Conservation (phyloP, 2,113 vertebrate genomes). For the Ginglymostoma cirratum region DNA sequence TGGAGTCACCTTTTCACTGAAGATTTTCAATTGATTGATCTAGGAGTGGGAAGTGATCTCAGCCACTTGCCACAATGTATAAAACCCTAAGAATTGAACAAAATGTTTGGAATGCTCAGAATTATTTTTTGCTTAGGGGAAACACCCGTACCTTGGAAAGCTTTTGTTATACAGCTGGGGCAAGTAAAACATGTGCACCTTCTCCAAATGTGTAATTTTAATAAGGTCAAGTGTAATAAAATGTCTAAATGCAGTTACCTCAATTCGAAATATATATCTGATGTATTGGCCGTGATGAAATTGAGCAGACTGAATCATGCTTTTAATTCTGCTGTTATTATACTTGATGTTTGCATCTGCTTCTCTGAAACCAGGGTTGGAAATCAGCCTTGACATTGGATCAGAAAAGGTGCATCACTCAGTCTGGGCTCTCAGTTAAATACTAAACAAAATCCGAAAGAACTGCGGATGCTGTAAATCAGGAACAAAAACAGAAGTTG, state of each 20-base stretch:
- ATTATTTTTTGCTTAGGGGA: too few relatives aligned
- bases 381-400: neutral
- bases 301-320: neutral
- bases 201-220: neutral
- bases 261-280: neutral
- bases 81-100: neutral
- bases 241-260: neutral
- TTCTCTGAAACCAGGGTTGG: neutral
- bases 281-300: neutral
- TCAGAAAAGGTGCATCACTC: neutral
- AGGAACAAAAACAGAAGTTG: too few relatives aligned
- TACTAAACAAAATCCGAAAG: too few relatives aligned
- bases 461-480: too few relatives aligned
- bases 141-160: too few relatives aligned
- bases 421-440: neutral
- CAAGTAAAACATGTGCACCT: neutral
- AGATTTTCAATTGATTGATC: neutral
- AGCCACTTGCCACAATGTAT: neutral
- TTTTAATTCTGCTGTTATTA: neutral
- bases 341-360: neutral
- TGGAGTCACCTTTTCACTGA: neutral
- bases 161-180: neutral
- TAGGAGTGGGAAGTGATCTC: neutral
- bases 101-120: too few relatives aligned
- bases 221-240: neutral